phyloP scores from a whole-genome alignment of 1,140 invertebrate genomes.

The Scaptodrosophila lebanonensis region DNA sequence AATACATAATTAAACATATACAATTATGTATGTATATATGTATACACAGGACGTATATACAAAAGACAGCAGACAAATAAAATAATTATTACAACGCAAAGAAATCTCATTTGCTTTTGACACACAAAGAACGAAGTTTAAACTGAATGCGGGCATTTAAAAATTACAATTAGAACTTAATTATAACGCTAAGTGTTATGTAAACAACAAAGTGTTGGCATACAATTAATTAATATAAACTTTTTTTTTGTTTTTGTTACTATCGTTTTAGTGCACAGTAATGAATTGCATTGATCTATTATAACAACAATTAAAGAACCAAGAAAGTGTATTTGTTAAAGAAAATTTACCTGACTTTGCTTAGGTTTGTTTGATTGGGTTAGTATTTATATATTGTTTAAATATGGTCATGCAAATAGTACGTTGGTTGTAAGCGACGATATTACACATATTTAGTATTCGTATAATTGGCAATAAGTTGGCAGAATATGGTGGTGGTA shows the following conservation, averaged over 20 bases:
- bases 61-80: conserved; percentile 55
- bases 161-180: conserved; percentile 31
- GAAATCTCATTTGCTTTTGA: conserved; percentile 12
- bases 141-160: conserved; percentile 8
- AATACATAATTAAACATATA: conserved; percentile 70
- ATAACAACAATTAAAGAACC: conserved; percentile 52
- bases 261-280: conserved; percentile 57
- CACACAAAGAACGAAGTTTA: conserved; percentile 31
- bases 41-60: conserved; percentile 66
- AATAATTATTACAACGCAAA: conserved; percentile 40
- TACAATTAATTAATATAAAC: too few relatives aligned
- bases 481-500: too few relatives aligned
- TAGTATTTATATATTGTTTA: conserved; percentile 2
- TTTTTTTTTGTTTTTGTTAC: too few relatives aligned
- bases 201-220: conserved; percentile 31
- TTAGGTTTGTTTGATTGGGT: conserved; percentile 4
- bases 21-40: conserved; percentile 51
- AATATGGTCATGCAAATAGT: conserved; percentile 9
- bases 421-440: background rate
- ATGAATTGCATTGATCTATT: conserved; percentile 66
- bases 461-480: conserved; percentile 51
- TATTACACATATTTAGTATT: conserved; percentile 8
- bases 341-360: conserved; percentile 26
- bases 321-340: conserved; percentile 33
- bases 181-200: conserved; percentile 20